phyloP scores from a whole-genome alignment of 2,888 invertebrate genomes.

The Drosophila putrida region DNA sequence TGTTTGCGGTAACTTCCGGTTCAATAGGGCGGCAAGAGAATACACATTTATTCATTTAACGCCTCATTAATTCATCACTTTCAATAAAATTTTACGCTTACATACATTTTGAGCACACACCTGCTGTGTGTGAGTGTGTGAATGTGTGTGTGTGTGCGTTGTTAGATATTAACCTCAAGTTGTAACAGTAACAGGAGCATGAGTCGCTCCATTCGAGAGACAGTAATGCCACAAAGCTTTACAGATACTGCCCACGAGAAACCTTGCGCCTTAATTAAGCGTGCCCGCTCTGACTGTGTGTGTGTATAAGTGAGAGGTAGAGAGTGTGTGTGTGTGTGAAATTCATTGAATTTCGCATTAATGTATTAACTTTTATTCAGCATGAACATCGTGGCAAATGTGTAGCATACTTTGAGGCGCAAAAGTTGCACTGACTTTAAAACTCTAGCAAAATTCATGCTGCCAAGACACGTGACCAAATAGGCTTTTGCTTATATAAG shows the following conservation, averaged over 20 bases:
- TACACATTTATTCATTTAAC: conserved; percentile 78
- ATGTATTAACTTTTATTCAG: conserved; percentile 62
- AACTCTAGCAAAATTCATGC: conserved; percentile 25
- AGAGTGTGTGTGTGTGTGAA: conserved; percentile 34
- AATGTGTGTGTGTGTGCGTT: conserved; percentile 34
- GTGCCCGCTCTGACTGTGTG: conserved; percentile 31
- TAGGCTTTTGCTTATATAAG: conserved; percentile 1
- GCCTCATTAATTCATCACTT: conserved; percentile 83
- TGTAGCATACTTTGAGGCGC: conserved; percentile 61
- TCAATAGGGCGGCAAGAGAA: conserved; percentile 82
- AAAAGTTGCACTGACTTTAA: conserved; percentile 50
- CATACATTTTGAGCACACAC: conserved; percentile 52
- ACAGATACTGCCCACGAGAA: conserved; percentile 9
- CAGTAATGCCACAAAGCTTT: conserved; percentile 43
- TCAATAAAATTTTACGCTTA: conserved; percentile 82
- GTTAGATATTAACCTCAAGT: conserved; percentile 53
- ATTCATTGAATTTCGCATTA: conserved; percentile 70
- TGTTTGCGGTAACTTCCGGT: conserved; percentile 73
- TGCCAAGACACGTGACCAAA: conserved; percentile 23
- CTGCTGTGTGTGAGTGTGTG: conserved; percentile 32
- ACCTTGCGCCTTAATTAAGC: conserved; percentile 64
- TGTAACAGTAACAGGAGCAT: conserved; percentile 29
- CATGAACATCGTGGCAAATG: conserved; percentile 19
- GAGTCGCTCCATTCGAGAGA: conserved; percentile 41
- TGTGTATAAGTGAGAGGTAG: conserved; percentile 16